Percentiles rank a stretch among this genome's conserved stretches.
Conservation (phyloP, 2,113 vertebrate species). For the Tetraodon nigroviridis region DNA sequence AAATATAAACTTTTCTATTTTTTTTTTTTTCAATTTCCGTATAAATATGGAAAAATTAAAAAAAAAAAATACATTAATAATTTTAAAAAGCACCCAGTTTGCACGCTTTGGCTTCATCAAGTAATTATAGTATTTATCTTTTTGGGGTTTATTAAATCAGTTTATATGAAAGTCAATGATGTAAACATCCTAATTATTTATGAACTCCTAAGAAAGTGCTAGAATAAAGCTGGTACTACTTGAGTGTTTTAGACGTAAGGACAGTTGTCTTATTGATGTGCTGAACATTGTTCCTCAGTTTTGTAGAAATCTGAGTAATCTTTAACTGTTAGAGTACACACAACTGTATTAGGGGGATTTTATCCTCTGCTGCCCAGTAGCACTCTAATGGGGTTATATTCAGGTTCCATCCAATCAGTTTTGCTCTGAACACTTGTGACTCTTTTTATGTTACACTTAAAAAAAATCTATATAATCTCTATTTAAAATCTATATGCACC, state of each 20-base stretch:
- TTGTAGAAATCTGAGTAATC: conserved; percentile 1
- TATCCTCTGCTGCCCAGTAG: not conserved
- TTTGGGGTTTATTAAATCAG: not conserved
- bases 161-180: not conserved
- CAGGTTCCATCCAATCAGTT: conserved; percentile 6
- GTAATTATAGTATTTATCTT: not conserved
- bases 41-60: conserved; percentile 11
- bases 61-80: conserved; percentile 4
- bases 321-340: not conserved
- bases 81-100: not conserved
- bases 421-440: not conserved
- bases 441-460: not conserved
- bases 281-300: not conserved
- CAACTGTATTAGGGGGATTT: not conserved
- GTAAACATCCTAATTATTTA: not conserved
- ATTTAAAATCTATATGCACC: too few species aligned
- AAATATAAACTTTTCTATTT: conserved; percentile 9
- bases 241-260: not conserved
- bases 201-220: not conserved
- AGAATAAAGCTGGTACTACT: not conserved
- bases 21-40: not conserved
- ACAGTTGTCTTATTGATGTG: not conserved
- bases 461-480: not conserved
- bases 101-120: conserved; percentile 1
- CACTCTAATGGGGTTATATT: not conserved